Conservation (phyloP, 2,797 vertebrate genomes). For the Arnoldichthys spilopterus region DNA sequence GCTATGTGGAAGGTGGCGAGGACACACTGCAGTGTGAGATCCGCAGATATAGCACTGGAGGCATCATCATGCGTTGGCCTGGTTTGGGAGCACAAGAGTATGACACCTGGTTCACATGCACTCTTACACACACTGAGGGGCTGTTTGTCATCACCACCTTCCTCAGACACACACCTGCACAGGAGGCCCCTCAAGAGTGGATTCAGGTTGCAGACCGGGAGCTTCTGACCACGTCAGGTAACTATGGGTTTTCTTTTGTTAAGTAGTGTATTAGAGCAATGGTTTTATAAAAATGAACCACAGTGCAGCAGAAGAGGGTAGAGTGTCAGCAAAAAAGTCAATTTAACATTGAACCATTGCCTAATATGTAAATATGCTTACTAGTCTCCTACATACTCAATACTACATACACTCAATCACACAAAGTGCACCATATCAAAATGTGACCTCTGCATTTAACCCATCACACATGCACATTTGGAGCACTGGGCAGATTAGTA, state of each 20-base stretch:
- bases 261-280: background rate
- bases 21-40: slow-evolving; percentile 74
- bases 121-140: slow-evolving; percentile 64
- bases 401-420: no score
- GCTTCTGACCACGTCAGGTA: slow-evolving; percentile 71
- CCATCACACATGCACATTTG: no score
- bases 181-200: slow-evolving; percentile 62
- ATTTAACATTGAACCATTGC: no score
- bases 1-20: slow-evolving; percentile 52
- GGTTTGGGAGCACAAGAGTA: slow-evolving; percentile 53
- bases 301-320: no score
- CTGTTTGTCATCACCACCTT: slow-evolving; percentile 66
- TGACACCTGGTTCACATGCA: slow-evolving; percentile 75
- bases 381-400: no score
- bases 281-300: background rate
- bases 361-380: no score
- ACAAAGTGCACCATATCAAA: no score
- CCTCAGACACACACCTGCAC: slow-evolving; percentile 69
- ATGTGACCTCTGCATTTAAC: no score
- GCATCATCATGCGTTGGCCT: slow-evolving; percentile 75
- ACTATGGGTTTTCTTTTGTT: background rate
- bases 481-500: no score
- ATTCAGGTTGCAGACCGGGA: slow-evolving; percentile 62
- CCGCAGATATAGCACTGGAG: slow-evolving; percentile 68
- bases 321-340: no score